These are phyloP conservation scores for Motacilla tschutschensis DNA, from an alignment of 2,113 vertebrate species.

Conservation along the genomic window DNA sequence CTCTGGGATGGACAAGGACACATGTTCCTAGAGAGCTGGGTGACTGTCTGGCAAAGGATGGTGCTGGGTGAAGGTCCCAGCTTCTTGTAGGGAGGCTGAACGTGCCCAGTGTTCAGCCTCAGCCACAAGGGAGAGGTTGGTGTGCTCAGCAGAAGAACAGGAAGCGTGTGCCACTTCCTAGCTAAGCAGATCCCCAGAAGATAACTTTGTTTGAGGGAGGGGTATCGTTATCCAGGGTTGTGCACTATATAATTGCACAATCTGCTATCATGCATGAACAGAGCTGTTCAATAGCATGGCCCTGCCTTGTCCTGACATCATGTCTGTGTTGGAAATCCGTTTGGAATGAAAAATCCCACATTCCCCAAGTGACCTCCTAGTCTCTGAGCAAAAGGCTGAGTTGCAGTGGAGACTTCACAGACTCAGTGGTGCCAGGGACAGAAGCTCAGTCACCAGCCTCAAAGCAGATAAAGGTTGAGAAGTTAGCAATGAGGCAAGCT, in stretches of 20 bases:
- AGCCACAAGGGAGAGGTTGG: background rate
- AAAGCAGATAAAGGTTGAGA: background rate
- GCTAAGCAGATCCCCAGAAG: constrained; percentile 83
- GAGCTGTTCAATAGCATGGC: constrained; percentile 81
- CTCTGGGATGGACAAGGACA: background rate
- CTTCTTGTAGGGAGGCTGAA: constrained; percentile 17
- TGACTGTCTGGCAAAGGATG: background rate
- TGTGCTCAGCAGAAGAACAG: constrained; percentile 75
- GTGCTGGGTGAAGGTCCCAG: background rate
- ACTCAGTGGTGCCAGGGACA: background rate
- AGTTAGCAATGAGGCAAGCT: background rate
- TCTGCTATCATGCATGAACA: constrained; percentile 86
- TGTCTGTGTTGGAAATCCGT: constrained; percentile 89
- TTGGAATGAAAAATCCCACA: constrained; percentile 75
- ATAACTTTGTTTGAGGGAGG: constrained; percentile 88
- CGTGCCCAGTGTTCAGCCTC: background rate
- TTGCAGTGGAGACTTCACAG: constrained; percentile 24
- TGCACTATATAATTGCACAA: constrained; percentile 80
- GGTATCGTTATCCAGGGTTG: constrained; percentile 78
- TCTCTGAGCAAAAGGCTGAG: constrained; percentile 33
- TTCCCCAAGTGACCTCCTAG: constrained; percentile 59
- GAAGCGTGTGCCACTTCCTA: constrained; percentile 73
- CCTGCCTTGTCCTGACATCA: constrained; percentile 88
- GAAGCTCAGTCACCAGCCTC: background rate
- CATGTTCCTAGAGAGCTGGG: background rate